Conservation (phyloP, 1,140 invertebrate genomes). For the Pararge aegeria region DNA sequence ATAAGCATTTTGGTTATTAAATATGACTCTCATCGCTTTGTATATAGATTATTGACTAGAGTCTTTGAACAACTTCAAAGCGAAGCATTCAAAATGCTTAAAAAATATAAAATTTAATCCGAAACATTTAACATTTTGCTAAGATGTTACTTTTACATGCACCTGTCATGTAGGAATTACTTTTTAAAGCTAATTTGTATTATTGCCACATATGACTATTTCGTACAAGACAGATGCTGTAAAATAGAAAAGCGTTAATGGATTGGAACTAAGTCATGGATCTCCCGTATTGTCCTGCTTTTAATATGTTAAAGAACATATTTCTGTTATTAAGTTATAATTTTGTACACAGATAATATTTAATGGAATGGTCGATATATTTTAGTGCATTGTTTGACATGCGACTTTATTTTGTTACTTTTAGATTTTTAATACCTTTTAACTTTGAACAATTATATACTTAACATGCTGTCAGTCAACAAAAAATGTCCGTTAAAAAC, state of each 20-base stretch:
- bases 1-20: conserved; percentile 21
- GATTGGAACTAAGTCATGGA: conserved; percentile 34
- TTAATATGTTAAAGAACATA: neutral
- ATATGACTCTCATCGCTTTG: conserved; percentile 2
- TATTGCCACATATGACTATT: conserved; percentile 35
- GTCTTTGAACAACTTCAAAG: conserved; percentile 32
- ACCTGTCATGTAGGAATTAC: conserved; percentile 45
- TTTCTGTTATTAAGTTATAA: neutral
- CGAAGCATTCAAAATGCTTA: conserved; percentile 38
- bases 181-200: conserved; percentile 40
- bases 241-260: conserved; percentile 35
- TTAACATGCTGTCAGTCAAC: no score
- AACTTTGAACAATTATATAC: no score
- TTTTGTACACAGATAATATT: no score
- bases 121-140: conserved; percentile 19
- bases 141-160: conserved; percentile 23
- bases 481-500: no score
- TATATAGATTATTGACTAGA: conserved; percentile 28
- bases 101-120: conserved; percentile 30
- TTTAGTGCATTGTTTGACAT: no score
- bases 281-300: conserved; percentile 27
- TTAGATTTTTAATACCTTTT: no score
- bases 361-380: no score
- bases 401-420: no score
- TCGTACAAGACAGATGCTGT: conserved; percentile 44